Evolutionary conservation across 1,140 invertebrate genomes (phyloP).

Genomic region (Sarcophaga peregrina): DNA sequence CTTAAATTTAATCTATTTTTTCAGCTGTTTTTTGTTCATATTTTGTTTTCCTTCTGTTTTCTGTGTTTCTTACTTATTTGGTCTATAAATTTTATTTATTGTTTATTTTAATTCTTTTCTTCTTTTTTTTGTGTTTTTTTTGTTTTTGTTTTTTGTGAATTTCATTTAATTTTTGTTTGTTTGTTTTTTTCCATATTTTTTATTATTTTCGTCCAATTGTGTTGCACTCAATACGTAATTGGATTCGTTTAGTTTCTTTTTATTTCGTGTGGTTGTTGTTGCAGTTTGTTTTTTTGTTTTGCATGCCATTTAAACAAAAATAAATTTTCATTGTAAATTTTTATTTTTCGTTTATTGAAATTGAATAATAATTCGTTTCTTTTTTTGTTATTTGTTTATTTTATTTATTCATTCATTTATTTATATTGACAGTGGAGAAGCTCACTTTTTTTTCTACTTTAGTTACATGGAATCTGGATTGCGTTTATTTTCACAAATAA

Average conservation of each 20-base stretch:
- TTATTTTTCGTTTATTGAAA: constrained; percentile 29
- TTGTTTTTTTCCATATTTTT: constrained; percentile 22
- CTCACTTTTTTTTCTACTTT: too few species aligned
- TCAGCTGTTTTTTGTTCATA: too few species aligned
- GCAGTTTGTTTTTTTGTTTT: not conserved
- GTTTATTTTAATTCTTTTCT: not conserved
- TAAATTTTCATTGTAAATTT: not conserved
- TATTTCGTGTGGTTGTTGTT: not conserved
- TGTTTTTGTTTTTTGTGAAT: not conserved
- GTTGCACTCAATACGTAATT: constrained; percentile 35
- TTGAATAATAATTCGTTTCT: constrained; percentile 24
- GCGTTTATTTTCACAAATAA: too few species aligned
- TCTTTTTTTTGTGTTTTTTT: not conserved
- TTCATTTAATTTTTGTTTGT: constrained; percentile 20
- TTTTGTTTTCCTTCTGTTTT: too few species aligned
- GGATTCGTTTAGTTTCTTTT: constrained; percentile 29
- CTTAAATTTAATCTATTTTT: too few species aligned
- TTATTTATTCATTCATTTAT: not conserved
- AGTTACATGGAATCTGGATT: too few species aligned
- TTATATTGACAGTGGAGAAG: not conserved
- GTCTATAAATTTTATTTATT: constrained; percentile 25
- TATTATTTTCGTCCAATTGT: constrained; percentile 31
- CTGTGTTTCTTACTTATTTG: not conserved
- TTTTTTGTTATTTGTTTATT: constrained; percentile 20
- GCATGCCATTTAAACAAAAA: constrained; percentile 35